Evolutionary conservation across 2,888 invertebrate species (phyloP), one percentile per base, ranked within the genome.

Genomic region (Lasioglossum lativentre): DNA sequence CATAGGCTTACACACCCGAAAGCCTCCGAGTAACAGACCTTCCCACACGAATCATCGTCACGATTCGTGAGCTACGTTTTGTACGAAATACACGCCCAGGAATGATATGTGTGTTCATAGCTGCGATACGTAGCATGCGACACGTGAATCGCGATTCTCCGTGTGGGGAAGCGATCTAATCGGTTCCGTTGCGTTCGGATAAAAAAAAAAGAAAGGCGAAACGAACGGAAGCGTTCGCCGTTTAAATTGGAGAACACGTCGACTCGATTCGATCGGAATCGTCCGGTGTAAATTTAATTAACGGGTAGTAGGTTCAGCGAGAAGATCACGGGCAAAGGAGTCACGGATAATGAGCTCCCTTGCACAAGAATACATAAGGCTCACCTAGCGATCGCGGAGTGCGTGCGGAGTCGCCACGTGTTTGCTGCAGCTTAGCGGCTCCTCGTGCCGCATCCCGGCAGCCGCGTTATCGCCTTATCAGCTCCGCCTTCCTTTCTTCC

Each of bases 401-500:
- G 93, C 91, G 93, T 91, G 93, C 91, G 92, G 91, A 93, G 92
- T 93, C 93, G 93, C 94, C 94, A 94, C 94, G 95, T 94, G 94
- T 95, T 95, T 95, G 92, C 95, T 94, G 93, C 92, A 93, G 92
- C 92, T 92, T 86, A 92, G 89, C 86, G 91, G 92, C 93, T 92
- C 92, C 93, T 92, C 92, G 94, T 94, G 94, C 94, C 93, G 94
- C 95, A 95, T 95, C 95, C 94, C 95, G 94, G 92, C 94, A 90
- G 90, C 92, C 89, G 88, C 90, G 79, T 87, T 86, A 88, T 89
- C 88, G 85, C 88, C 89, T 86, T 89, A 90, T 89, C 89, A 78
- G 72, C 86, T 78, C 83, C 84, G 76, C 66, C 74, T 81, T 83
- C 78, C 74, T 81, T 83, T 76, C 74, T 56, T 80, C 81, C 75